Evolutionary conservation across 2,113 vertebrate genomes (phyloP), one percentile per base, ranked within the genome.

Genomic region (Maccullochella peelii): DNA sequence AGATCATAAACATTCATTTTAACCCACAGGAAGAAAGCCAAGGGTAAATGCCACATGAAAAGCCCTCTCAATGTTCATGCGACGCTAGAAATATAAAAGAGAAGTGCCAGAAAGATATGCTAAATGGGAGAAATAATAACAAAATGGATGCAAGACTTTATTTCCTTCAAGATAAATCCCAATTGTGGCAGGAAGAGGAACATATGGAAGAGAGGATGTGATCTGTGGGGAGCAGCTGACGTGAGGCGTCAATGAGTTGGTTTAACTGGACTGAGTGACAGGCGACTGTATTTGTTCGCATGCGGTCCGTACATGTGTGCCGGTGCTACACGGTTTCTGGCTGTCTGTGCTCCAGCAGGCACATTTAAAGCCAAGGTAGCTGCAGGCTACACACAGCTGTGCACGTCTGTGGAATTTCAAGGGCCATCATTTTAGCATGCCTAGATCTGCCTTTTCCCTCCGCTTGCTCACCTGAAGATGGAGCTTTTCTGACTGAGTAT

Each of bases 351-450:
- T 33, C 14, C 30, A 21, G 44, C 58, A 57, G 33, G 47, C 33
- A 7, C 42, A 12, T 30, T 42, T 33, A 12, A 63, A 74, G 71
- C 70, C 20, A 59, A 69, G 4, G 50, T 74, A 55, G 78, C 91
- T 83, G 71, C 86, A 65, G 88, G 92, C 86, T 25, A 61, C 65
- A n/a, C 70, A 59, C 80, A 73, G 87, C 88, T 81, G 80, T 58
- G 44, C 33, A 57, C 7, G 30, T 20, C 59, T 0, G 33, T 40
- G 92, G 89, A 94, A 91, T 94, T 87, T 88, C 8, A 78, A 77
- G 65, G 62, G 49, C 74, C 14, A 1, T 74, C 27, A 72, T 62
- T 86, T 59, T 14, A 68, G 77, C 93, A 1, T 86, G 92, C 77
- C 86, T 15, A 6, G 86, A 92, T 91, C 82, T 92, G 92, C 79